Base-by-base conservation (phyloP, 2,888 invertebrate genomes). In the Meteorus colon region DNA sequence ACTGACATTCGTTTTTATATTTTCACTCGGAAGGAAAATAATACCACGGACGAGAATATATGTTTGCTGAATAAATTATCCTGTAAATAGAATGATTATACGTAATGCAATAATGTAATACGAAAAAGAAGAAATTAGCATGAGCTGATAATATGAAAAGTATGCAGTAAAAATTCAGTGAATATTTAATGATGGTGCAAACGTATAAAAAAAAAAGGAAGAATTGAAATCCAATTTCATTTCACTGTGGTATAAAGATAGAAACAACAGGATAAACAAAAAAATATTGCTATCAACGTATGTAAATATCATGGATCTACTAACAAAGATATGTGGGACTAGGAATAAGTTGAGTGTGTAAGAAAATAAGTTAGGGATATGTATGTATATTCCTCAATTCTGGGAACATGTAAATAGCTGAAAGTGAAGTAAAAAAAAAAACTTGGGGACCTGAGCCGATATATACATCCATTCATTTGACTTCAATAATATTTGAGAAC, bases 401-500 rank as follows among this genome's bases (percentile, higher is more conserved):
- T 24, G 69, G 60, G 31, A 12, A 51, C 78, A 81, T 86, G 86
- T 86, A 86, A 83, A 86, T 86, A 86, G 84, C 82, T 37, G 73
- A 75, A 77, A 80, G 83, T 80, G 81, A 81, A 60, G 45, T 73
- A 77, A 75, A 41, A 12, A 31, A 63, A 24, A 48, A 83, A 86
- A 86, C 86, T 86, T 85, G 84, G 86, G 86, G 86, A 86, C 86
- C 86, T 86, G 86, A 86, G 85, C 82, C 83, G 86, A 86, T 83
- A 81, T 79, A 63, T 75, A 77, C 79, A 75, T 77, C 80, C 77
- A 71, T 72, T 68, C 69, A 77, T 69, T 80, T 77, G 27, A 68
- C 72, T 19, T 29, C 16, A 72, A 48, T 31, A 63, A 72, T 45
- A 31, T 48, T 37, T 12, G 24, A 68, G 16, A 29, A 48, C 19